Evolutionary conservation across 2,797 vertebrate genomes (phyloP).

Genomic region (Coendou prehensilis): DNA sequence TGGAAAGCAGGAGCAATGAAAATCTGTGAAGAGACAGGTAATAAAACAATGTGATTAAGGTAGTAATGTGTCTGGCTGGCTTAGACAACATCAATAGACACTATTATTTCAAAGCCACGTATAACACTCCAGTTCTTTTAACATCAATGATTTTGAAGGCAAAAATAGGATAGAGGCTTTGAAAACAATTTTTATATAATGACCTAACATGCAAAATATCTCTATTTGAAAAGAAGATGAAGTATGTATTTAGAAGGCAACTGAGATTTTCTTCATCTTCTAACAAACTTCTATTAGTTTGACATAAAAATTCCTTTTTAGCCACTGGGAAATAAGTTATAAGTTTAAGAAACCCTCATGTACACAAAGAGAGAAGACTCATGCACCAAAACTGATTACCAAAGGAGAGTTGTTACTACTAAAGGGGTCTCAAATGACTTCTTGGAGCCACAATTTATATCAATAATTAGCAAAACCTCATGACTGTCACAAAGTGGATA

Average conservation of each 20-base stretch:
- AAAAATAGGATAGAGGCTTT: not conserved
- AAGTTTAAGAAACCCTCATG: constrained; percentile 16
- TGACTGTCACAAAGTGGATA: not conserved
- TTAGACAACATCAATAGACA: not conserved
- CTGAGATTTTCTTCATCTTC: constrained; percentile 19
- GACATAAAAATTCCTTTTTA: constrained; percentile 39
- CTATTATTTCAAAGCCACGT: not conserved
- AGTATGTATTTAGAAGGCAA: constrained; percentile 50
- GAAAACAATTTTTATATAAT: constrained; percentile 56
- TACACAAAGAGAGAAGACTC: not conserved
- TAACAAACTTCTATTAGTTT: constrained; percentile 36
- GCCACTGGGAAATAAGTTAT: constrained; percentile 30
- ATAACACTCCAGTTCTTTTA: not conserved
- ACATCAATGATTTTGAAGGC: not conserved
- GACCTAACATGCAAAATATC: constrained; percentile 37
- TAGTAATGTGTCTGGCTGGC: not conserved
- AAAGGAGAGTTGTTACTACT: not conserved
- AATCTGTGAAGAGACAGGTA: not conserved
- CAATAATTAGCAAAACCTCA: constrained; percentile 2
- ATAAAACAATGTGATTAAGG: not conserved
- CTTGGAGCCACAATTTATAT: constrained; percentile 31
- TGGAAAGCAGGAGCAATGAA: not conserved
- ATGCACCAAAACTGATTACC: not conserved
- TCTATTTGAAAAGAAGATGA: constrained; percentile 26
- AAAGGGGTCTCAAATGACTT: not conserved